Evolutionary conservation across 2,113 vertebrate species (phyloP), one percentile per base, ranked within the genome.

Genomic region (Xiphorhynchus elegans): DNA sequence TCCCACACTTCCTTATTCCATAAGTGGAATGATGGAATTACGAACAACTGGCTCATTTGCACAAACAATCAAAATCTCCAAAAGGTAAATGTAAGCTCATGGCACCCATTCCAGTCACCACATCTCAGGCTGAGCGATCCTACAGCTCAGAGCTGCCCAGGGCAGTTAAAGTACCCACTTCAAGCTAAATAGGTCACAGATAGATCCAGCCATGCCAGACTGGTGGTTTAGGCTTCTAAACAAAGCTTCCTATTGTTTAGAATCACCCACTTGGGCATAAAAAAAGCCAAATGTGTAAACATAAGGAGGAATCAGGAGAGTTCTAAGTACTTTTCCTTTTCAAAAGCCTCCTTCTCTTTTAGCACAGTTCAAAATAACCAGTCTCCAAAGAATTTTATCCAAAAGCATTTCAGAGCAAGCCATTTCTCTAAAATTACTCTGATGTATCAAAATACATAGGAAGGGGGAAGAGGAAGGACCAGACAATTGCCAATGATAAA

Each of bases 111-210:
- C 46, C 59, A 73, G 37, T 17, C 78, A 46, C 72, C 79, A 68
- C n/a, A 56, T n/a, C 72, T 39, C 28, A 28, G 2, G 9, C 29
- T 13, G 40, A 11, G 64, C 53, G 66, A 17, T 4, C 25, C 39
- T 49, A 39, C 68, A 52, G 59, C 52, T 79, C 7, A 3, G 37
- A 62, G 81, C 82, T 74, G 85, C 7, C 8, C 47, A 26, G 59
- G 55, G 74, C 77, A 50, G 84, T 75, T 85, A 73, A 89, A 87
- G 90, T 11, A 82, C 17, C 74, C 53, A 76, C 66, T 92, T 90
- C 62, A 75, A 62, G 62, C 72, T 91, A 97, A 97, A 95, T 94
- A 89, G 96, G 96, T 96, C 96, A 97, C 90, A 74, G 63, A 90
- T 78, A 92, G 81, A 93, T 63, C 91, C 21, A 94, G 58, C 78